Evolutionary conservation across 2,888 invertebrate species (phyloP), one percentile per base, ranked within the genome.

Genomic region (Deroplatys truncata): DNA sequence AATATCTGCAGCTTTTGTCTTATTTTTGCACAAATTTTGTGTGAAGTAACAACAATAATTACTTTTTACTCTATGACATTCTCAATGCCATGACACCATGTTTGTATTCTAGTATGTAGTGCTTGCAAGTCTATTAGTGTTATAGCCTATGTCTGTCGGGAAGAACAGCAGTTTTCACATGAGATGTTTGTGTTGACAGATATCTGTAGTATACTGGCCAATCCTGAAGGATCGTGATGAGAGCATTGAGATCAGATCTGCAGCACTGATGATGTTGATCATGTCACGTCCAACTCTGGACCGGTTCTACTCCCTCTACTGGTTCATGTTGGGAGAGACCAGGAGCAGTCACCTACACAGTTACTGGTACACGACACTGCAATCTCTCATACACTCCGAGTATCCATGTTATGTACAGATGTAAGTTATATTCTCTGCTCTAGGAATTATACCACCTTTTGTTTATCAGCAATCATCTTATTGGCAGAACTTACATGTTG

Each of bases 321-420:
- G 96, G 92, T 96, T 96, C 91, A 96, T 97, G 92, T 94, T 94
- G 91, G 94, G 93, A 16, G 96, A 96, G 90, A 94, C 94, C 0
- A 43, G 43, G 2, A 95, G 95, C 92, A 94, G 94, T 9, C 96
- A 96, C 92, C 93, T 97, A 91, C 96, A 96, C 91, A 94, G 96
- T 91, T 97, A 95, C 92, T 97, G 96, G 94, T 96, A 96, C 90
- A 96, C 96, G 0, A 96, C 96, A 0, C 93, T 97, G 49, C 96
- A 95, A 90, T 96, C 96, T 89, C 93, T 97, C 92, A 95, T 96
- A 89, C 94, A 94, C 84, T 96, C 96, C 0, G 95, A 95, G 2
- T 96, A 95, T 92, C 96, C 96, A 0, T 96, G 96, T 90, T 96
- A 96, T 92, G 94, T 94, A 90, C 94, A 95, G 82, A 94, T 96